Percentiles rank a stretch among this genome's conserved stretches.
phyloP scores from a whole-genome alignment of 2,797 vertebrate genomes.

The Spizella passerina region DNA sequence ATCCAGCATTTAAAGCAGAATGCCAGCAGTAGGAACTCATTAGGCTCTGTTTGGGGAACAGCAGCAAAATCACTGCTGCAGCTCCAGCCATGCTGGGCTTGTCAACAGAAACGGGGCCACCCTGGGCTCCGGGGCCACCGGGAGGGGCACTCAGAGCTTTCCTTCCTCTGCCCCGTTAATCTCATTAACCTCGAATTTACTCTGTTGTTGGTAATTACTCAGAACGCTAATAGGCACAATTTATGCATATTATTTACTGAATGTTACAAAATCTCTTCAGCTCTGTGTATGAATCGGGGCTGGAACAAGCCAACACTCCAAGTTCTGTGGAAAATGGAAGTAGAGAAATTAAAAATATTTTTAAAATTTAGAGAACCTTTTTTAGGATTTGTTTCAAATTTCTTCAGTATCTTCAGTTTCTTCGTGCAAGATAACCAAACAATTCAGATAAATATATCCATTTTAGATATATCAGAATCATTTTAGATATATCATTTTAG shows the following conservation, averaged over 20 bases:
- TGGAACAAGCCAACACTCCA: neutral
- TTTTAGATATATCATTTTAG: neutral
- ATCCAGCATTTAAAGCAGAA: neutral
- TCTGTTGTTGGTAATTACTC: conserved; percentile 28
- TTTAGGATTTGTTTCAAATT: neutral
- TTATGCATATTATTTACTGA: neutral
- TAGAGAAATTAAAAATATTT: neutral
- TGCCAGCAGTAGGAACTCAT: conserved; percentile 24
- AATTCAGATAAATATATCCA: neutral
- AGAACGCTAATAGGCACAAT: neutral
- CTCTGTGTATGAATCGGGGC: neutral
- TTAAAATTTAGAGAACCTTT: fast-evolving
- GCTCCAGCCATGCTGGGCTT: neutral
- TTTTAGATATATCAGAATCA: neutral
- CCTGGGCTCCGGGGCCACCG: neutral
- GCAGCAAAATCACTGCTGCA: neutral
- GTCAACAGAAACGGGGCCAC: neutral
- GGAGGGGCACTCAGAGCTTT: neutral
- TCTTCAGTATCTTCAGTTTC: neutral
- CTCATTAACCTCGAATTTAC: conserved; percentile 32
- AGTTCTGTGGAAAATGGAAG: fast-evolving
- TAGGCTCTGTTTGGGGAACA: neutral
- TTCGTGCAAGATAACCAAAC: neutral
- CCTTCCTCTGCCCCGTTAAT: neutral
- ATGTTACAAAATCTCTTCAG: neutral